A percentile compares a stretch with the other conserved stretches of the same genome.
phyloP scores from a whole-genome alignment of 2,797 vertebrate species.

The Poeciliopsis turneri region DNA sequence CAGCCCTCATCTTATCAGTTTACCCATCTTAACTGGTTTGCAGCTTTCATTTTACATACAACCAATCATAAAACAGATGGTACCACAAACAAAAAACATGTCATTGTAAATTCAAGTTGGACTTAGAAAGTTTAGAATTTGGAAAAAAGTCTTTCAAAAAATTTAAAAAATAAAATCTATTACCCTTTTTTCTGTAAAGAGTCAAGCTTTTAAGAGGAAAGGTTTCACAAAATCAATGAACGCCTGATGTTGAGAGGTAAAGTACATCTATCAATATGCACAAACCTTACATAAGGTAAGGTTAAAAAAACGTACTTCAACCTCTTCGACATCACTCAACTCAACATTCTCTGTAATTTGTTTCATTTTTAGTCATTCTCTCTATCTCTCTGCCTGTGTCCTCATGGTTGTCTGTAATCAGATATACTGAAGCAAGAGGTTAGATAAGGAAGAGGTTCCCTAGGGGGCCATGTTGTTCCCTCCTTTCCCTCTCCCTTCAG shows the following conservation, averaged over 20 bases:
- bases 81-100: neutral
- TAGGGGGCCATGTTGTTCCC: slow-evolving; percentile 68
- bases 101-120: neutral
- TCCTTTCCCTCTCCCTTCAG: slow-evolving; percentile 43
- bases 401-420: slow-evolving; percentile 66
- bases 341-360: slow-evolving; percentile 13
- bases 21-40: neutral
- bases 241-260: neutral
- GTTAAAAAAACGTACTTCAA: neutral
- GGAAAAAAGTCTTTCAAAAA: neutral
- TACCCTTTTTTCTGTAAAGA: neutral
- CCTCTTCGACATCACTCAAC: neutral
- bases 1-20: no score
- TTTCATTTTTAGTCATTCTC: slow-evolving; percentile 11
- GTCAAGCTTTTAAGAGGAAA: neutral
- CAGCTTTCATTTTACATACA: neutral
- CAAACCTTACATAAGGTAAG: neutral
- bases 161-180: neutral
- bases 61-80: neutral
- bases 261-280: no score
- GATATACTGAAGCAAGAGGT: slow-evolving; percentile 71
- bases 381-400: slow-evolving; percentile 54
- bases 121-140: neutral
- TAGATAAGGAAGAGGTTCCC: slow-evolving; percentile 73
- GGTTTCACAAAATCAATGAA: neutral